phyloP scores from a whole-genome alignment of 2,888 invertebrate genomes.

The Hydrotaea cyrtoneurina region DNA sequence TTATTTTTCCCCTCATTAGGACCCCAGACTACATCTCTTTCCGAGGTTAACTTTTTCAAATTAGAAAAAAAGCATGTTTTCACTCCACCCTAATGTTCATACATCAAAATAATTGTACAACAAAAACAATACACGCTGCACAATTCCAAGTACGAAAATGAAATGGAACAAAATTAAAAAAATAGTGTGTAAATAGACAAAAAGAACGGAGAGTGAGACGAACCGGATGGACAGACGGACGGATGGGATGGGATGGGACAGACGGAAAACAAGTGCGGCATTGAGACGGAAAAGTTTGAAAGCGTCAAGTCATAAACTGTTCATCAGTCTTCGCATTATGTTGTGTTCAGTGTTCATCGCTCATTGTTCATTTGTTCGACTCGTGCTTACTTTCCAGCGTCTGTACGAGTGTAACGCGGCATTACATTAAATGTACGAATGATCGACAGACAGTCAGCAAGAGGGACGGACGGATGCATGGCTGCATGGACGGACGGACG shows the following conservation, averaged over 20 bases:
- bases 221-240: conserved; percentile 12
- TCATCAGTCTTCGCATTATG: conserved; percentile 75
- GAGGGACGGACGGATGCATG: conserved; percentile 15
- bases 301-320: conserved; percentile 79
- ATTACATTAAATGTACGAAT: conserved; percentile 45
- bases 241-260: conserved; percentile 9
- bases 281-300: conserved; percentile 65
- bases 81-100: too few relatives aligned
- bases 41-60: too few relatives aligned
- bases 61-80: too few relatives aligned
- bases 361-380: conserved; percentile 30
- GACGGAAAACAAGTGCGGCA: conserved; percentile 31
- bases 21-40: too few relatives aligned
- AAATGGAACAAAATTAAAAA: conserved; percentile 57
- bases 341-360: conserved; percentile 32
- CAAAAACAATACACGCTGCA: conserved; percentile 35
- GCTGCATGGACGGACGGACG: not conserved
- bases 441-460: conserved; percentile 36
- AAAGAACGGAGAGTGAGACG: not conserved
- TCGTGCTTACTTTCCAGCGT: not conserved
- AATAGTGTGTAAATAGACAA: conserved; percentile 61
- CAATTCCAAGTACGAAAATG: conserved; percentile 3
- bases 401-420: conserved; percentile 8
- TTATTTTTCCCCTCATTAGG: too few relatives aligned
- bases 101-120: conserved; percentile 36